phyloP scores from a whole-genome alignment of 2,797 vertebrate species.

The Hemibagrus guttatus region DNA sequence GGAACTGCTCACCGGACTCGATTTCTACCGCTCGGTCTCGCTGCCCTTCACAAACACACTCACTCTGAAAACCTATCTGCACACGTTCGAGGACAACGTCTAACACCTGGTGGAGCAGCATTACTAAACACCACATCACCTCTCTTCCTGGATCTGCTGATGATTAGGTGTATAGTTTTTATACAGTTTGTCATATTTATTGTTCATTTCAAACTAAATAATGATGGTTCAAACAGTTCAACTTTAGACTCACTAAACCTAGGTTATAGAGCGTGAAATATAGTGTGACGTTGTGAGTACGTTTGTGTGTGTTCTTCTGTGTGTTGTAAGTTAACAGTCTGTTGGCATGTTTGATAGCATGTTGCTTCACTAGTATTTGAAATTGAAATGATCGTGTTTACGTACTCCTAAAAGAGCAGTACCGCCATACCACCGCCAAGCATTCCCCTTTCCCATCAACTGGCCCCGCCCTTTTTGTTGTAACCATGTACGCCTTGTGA shows the following conservation, averaged over 20 bases:
- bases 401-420: not conserved
- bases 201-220: constrained; percentile 53
- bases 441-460: too few species aligned
- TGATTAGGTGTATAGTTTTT: constrained; percentile 65
- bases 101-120: constrained; percentile 60
- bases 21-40: constrained; percentile 86
- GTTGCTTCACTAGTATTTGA: not conserved
- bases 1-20: constrained; percentile 90
- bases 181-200: constrained; percentile 69
- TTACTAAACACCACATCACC: constrained; percentile 13
- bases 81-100: constrained; percentile 91
- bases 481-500: not conserved
- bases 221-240: constrained; percentile 8
- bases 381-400: not conserved
- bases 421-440: not conserved
- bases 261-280: constrained; percentile 11
- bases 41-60: constrained; percentile 85
- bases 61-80: constrained; percentile 90
- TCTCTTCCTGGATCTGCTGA: constrained; percentile 38
- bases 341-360: not conserved
- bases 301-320: not conserved
- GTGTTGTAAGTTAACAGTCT: constrained; percentile 2
- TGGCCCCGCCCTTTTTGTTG: not conserved
- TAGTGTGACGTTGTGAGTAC: not conserved
- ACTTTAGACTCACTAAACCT: not conserved